These are phyloP conservation scores for Littorina saxatilis DNA, from an alignment of 1,140 invertebrate species.

Conservation along the genomic window DNA sequence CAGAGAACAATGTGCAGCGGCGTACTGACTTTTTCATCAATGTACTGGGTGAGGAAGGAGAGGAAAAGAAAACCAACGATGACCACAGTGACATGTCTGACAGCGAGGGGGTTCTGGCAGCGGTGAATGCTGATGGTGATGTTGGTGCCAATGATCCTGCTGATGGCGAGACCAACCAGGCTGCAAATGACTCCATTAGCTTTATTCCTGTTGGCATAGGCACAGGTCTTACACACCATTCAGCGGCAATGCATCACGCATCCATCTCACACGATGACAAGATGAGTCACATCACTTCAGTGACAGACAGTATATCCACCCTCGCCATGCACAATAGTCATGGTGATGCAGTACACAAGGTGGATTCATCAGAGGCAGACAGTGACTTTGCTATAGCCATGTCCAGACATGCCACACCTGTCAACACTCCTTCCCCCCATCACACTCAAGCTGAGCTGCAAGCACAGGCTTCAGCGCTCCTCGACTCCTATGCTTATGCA, in stretches of 20 bases:
- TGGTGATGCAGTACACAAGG: background rate
- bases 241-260: background rate
- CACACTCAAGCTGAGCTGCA: background rate
- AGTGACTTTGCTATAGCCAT: background rate
- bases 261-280: no score
- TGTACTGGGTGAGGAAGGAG: constrained; percentile 24
- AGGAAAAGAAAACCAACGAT: background rate
- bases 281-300: background rate
- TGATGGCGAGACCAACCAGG: no score
- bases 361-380: background rate
- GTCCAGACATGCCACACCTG: background rate
- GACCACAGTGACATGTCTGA: no score
- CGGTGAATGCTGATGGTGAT: no score
- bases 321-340: background rate
- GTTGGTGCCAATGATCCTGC: no score
- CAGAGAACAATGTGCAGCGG: constrained; percentile 28
- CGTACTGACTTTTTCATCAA: constrained; percentile 48
- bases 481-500: background rate
- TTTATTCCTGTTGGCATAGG: constrained; percentile 14
- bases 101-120: no score
- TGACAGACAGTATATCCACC: background rate
- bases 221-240: background rate
- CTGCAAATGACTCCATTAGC: background rate
- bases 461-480: background rate
- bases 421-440: constrained; percentile 21